Evolutionary conservation across 2,113 vertebrate genomes (phyloP), one percentile per base, ranked within the genome.

Genomic region (Sinocyclocheilus grahami): DNA sequence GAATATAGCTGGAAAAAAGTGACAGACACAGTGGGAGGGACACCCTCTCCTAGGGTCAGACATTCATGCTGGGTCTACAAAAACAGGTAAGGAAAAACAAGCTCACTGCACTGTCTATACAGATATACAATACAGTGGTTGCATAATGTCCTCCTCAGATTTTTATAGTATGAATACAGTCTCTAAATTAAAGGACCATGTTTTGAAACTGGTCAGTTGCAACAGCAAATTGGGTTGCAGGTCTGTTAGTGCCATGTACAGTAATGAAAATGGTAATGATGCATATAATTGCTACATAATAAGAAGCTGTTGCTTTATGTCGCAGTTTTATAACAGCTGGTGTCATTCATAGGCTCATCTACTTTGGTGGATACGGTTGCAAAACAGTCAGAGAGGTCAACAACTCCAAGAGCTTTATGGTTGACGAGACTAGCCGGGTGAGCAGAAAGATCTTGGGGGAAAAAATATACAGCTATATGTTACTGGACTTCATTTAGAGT

Each of bases 401-500:
- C 90, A 46, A 90, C 0, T 82, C 87, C 0, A 87, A 92, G 0
- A 93, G 69, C 79, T 95, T 95, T 78, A 48, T 90, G 2, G 39
- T 95, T n/a, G 92, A 94, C 3, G 94, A 95, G 46, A 92, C 93
- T 87, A 93, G 92, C 78, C 93, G 92, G 94, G 94, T 95, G 81
- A 91, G 48, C 5, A 63, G 10, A 39, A 39, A 58, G 22, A 71
- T 48, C 8, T 7, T 48, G n/a, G 11, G 2, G 0, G 3, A 63
- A 46, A n/a, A 65, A 7, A 24, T 69, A 6, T 24, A 16, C 16
- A 37, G n/a, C 9, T 58, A 78, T 0, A 78, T 65, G 27, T 33
- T 33, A n/a, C 6, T 46, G 4, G 4, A 4, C n/a, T 42, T 42
- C 8, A 42, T 42, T 42, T 42, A 42, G 42, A 42, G 1, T 1